phyloP scores from a whole-genome alignment of 2,888 invertebrate species.

The Arctia plantaginis region DNA sequence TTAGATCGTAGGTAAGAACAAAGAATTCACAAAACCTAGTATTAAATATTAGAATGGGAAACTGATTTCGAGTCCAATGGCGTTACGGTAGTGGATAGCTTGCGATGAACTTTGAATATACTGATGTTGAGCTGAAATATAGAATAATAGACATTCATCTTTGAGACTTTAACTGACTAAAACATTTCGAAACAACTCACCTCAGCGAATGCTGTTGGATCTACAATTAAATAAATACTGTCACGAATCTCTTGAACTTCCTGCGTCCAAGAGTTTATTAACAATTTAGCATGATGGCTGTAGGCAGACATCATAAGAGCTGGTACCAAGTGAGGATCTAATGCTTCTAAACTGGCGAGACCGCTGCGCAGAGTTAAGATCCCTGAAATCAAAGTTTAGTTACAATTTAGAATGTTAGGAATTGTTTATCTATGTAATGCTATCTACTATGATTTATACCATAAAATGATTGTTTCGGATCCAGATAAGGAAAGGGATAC shows the following conservation, averaged over 20 bases:
- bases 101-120: no score
- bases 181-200: constrained; percentile 64
- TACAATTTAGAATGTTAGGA: not conserved
- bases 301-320: constrained; percentile 84
- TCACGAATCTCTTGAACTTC: constrained; percentile 87
- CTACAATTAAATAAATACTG: constrained; percentile 88
- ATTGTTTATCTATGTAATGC: no score
- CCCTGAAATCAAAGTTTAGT: constrained; percentile 70
- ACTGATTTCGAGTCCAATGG: no score
- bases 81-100: no score
- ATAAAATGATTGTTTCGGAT: not conserved
- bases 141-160: no score
- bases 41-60: no score
- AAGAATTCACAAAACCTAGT: no score
- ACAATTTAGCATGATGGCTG: constrained; percentile 80
- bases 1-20: no score
- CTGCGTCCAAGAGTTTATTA: constrained; percentile 86
- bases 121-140: no score
- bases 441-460: no score
- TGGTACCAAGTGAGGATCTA: constrained; percentile 89
- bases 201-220: constrained; percentile 89
- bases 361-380: constrained; percentile 87
- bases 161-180: no score
- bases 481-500: not conserved
- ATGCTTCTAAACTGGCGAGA: constrained; percentile 89